Evolutionary conservation across 2,113 vertebrate genomes (phyloP), one percentile per base, ranked within the genome.

Genomic region (Hippoglossus stenolepis): DNA sequence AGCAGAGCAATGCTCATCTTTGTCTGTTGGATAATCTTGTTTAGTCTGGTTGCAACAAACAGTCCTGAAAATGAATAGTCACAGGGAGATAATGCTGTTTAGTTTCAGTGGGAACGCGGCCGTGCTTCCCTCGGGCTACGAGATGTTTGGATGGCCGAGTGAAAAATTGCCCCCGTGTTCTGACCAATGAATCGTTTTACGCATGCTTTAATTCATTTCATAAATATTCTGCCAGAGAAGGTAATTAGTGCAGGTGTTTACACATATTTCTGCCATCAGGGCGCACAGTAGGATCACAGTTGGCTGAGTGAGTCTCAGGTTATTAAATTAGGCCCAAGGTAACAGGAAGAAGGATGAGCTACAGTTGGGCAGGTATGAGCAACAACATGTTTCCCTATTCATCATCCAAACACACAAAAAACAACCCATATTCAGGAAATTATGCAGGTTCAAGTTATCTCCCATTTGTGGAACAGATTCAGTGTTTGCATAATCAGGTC

Each of bases 211-310:
- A 89, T 90, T 89, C 85, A 67, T 90, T 92, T 90, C 88, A 93
- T 92, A 90, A 93, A 93, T 93, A 90, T 91, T 92, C 87, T 85
- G 86, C 74, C 80, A 47, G 79, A 87, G 83, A 89, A 85, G 88
- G 90, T 92, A 93, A 92, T 93, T 93, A 93, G 91, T 83, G 90
- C 91, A 92, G 91, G 91, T 93, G 93, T 93, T 92, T 92, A 90
- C 92, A 89, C 88, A 90, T 89, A 88, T 89, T 92, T 90, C 88
- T 88, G 85, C 87, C 91, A 93, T 92, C 85, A 89, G 90, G 89
- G 82, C 88, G 89, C 91, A 92, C 87, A 90, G 87, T 90, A 86
- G 89, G 91, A 91, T 91, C 87, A 78, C 85, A 90, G 88, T 92
- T 91, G 91, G 85, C 89, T 90, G 84, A 87, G 75, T 89, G 84